Conservation (phyloP, 1,140 invertebrate species). For the Latrodectus geometricus region DNA sequence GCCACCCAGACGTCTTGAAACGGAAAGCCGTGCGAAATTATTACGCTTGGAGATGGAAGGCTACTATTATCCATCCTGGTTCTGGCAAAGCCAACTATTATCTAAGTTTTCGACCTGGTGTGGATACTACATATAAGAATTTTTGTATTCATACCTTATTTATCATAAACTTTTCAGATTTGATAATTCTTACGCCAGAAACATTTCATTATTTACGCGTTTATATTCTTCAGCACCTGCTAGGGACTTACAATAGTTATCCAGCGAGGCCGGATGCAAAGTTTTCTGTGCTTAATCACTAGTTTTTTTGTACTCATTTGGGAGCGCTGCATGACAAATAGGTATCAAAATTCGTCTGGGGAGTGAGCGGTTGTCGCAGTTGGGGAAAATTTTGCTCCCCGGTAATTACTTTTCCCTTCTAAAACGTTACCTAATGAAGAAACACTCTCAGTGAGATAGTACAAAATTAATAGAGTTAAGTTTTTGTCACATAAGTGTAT, state of each 20-base stretch:
- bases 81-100: constrained; percentile 28
- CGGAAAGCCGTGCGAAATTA: constrained; percentile 47
- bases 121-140: background rate
- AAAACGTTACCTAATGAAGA: background rate
- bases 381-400: background rate
- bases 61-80: constrained; percentile 37
- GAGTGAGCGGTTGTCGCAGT: background rate
- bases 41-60: constrained; percentile 35
- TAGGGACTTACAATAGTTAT: background rate
- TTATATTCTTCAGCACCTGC: constrained; percentile 12
- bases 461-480: no score
- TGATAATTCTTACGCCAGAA: background rate
- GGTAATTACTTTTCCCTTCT: background rate
- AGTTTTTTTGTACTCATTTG: background rate
- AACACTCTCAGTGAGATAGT: background rate
- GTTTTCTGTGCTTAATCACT: background rate
- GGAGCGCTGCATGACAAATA: background rate
- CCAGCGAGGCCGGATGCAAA: constrained; percentile 3
- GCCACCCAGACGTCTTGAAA: constrained; percentile 45
- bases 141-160: background rate
- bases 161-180: background rate
- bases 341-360: constrained; percentile 11
- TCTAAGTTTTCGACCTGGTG: constrained; percentile 31
- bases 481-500: no score
- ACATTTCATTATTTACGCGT: constrained; percentile 26